Evolutionary conservation across 2,113 vertebrate species (phyloP).

Genomic region (Xyrauchen texanus): DNA sequence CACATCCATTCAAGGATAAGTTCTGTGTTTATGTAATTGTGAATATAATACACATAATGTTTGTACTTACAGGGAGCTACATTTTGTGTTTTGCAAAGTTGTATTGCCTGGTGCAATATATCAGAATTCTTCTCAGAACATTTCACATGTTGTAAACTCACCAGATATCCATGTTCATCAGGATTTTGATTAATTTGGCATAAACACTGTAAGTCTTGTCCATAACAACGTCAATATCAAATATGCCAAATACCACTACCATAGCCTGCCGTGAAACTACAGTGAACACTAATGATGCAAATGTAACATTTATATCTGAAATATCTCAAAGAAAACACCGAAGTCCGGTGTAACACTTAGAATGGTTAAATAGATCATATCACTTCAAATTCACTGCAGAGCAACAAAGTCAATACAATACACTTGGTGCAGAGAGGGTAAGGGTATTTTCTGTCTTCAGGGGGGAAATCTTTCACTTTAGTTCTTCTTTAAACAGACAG

Average conservation of each 20-base stretch:
- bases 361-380: conserved; percentile 65
- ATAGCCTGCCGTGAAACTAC: conserved; percentile 75
- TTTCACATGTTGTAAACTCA: conserved; percentile 55
- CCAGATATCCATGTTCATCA: conserved; percentile 37
- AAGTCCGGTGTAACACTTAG: conserved; percentile 65
- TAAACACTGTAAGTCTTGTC: conserved; percentile 75
- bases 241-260: conserved; percentile 72
- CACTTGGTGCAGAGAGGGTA: conserved; percentile 79
- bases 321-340: conserved; percentile 66
- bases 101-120: conserved; percentile 40
- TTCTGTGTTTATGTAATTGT: conserved; percentile 44
- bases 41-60: conserved; percentile 44
- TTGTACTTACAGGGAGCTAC: conserved; percentile 21
- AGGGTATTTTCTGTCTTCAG: conserved; percentile 71
- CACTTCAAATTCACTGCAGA: conserved; percentile 79
- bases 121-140: conserved; percentile 27
- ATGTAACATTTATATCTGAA: conserved; percentile 69
- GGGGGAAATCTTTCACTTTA: conserved; percentile 60
- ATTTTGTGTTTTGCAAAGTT: conserved; percentile 47
- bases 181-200: conserved; percentile 71
- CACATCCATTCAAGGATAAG: conserved; percentile 45
- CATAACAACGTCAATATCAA: conserved; percentile 61
- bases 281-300: conserved; percentile 71
- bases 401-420: conserved; percentile 76
- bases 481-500: conserved; percentile 59